A percentile compares a stretch with the other conserved stretches of the same genome.
These are phyloP conservation scores for Pterostichus madidus DNA, from an alignment of 2,888 invertebrate genomes.

Conservation along the genomic window DNA sequence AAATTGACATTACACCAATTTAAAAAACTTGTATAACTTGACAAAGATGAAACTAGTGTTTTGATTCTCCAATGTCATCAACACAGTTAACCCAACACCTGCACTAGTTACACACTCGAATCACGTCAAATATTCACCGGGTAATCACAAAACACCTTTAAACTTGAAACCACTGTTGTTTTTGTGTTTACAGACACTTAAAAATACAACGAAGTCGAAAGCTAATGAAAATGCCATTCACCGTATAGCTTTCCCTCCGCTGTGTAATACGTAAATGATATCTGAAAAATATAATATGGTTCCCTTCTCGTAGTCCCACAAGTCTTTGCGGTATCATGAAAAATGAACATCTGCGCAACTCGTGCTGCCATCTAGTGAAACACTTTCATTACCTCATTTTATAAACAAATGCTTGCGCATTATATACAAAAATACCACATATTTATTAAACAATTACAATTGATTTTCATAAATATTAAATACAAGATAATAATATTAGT, in stretches of 20 bases:
- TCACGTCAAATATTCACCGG: slow-evolving; percentile 71
- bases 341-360: slow-evolving; percentile 36
- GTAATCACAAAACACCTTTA: slow-evolving; percentile 64
- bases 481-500: too few species aligned
- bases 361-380: slow-evolving; percentile 49
- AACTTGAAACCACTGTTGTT: slow-evolving; percentile 64
- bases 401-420: neutral
- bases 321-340: slow-evolving; percentile 76
- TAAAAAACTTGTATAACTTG: slow-evolving; percentile 68
- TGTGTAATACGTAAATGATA: slow-evolving; percentile 68
- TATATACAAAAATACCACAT: neutral
- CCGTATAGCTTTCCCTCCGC: slow-evolving; percentile 73
- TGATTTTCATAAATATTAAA: neutral
- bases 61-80: slow-evolving; percentile 71
- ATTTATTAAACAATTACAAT: slow-evolving; percentile 17
- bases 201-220: slow-evolving; percentile 67
- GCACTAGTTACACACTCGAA: slow-evolving; percentile 72
- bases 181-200: slow-evolving; percentile 66
- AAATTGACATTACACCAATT: slow-evolving; percentile 77
- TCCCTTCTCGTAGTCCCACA: slow-evolving; percentile 80
- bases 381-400: slow-evolving; percentile 1
- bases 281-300: slow-evolving; percentile 80
- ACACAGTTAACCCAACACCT: slow-evolving; percentile 76
- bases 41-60: slow-evolving; percentile 64
- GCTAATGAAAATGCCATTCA: slow-evolving; percentile 67